Conservation (phyloP, 2,797 vertebrate genomes). For the Sebastes jordani region DNA sequence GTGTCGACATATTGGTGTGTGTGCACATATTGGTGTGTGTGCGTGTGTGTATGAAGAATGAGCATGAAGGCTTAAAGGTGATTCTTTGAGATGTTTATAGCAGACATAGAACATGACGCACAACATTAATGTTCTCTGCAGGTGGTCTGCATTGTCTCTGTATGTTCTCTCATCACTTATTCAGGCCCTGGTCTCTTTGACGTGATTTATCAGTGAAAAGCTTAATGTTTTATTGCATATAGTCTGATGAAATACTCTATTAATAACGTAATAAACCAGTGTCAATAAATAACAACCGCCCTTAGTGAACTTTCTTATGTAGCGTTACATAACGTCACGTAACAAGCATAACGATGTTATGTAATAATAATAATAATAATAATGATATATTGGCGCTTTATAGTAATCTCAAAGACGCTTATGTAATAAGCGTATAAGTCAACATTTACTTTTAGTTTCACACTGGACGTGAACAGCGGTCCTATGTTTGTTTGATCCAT, state of each 20-base stretch:
- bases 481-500: too few relatives aligned
- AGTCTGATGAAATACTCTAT: not conserved
- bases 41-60: not conserved
- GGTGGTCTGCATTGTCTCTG: slow-evolving; percentile 2
- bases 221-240: not conserved
- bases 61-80: not conserved
- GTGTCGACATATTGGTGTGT: not conserved
- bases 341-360: too few relatives aligned
- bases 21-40: not conserved
- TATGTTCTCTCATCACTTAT: slow-evolving; percentile 11
- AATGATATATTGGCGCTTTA: too few relatives aligned
- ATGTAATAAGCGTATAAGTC: too few relatives aligned
- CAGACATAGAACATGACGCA: not conserved
- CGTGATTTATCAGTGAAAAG: not conserved
- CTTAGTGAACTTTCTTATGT: too few relatives aligned
- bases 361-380: too few relatives aligned
- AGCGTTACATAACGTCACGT: too few relatives aligned
- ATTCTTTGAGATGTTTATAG: slow-evolving; percentile 11
- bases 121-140: slow-evolving; percentile 11
- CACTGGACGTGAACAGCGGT: too few relatives aligned
- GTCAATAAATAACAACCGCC: too few relatives aligned
- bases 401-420: too few relatives aligned
- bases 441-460: too few relatives aligned
- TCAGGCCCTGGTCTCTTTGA: slow-evolving; percentile 18
- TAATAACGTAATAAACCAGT: not conserved